These are phyloP conservation scores for Scomberomorus guttatus DNA, from an alignment of 2,797 vertebrate species.

Conservation along the genomic window DNA sequence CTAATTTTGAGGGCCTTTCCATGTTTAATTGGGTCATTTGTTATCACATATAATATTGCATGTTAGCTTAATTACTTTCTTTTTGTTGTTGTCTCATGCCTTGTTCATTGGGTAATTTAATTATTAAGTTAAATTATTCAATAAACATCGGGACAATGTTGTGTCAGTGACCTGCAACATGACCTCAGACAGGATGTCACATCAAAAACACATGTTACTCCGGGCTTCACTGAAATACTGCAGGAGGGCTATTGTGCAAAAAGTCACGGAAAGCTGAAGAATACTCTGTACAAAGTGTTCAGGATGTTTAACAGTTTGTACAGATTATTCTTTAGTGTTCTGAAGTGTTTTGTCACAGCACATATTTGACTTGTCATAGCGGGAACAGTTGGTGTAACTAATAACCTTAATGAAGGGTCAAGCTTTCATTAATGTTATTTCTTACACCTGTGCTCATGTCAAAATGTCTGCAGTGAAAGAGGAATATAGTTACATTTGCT, in stretches of 20 bases:
- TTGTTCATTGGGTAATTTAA: neutral
- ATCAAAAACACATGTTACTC: neutral
- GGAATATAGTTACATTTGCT: neutral
- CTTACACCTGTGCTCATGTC: neutral
- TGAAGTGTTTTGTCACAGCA: neutral
- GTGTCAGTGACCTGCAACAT: neutral
- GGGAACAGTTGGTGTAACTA: neutral
- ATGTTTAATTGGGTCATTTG: neutral
- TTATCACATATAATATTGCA: neutral
- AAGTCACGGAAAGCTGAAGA: neutral
- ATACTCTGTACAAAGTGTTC: neutral
- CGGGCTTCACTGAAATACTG: neutral
- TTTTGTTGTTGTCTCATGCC: neutral
- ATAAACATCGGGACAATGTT: neutral
- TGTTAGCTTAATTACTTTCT: neutral
- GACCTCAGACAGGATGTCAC: neutral
- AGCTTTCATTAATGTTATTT: neutral
- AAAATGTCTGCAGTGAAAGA: neutral
- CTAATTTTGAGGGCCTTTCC: neutral
- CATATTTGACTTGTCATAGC: neutral
- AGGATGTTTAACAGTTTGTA: no score
- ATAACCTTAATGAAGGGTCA: no score
- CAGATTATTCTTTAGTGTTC: no score
- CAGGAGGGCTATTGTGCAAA: neutral
- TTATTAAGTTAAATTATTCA: constrained; percentile 7